Percentiles rank a stretch among this genome's conserved stretches.
phyloP scores from a whole-genome alignment of 1,140 invertebrate species.

The Drosophila carrolli region DNA sequence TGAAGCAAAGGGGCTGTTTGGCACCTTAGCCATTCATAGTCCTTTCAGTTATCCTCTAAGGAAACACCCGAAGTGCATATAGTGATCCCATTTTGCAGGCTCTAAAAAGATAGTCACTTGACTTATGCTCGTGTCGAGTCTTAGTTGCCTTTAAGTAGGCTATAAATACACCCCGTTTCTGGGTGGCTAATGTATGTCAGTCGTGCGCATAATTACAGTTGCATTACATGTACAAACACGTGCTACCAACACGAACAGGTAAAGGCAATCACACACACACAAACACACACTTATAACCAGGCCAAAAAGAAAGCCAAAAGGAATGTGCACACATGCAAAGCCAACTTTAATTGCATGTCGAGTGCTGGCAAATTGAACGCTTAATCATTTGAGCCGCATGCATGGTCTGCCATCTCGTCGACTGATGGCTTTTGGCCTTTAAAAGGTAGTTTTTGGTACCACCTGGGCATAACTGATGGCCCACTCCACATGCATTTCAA shows the following conservation, averaged over 20 bases:
- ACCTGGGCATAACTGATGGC: slow-evolving; percentile 12
- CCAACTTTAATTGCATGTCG: slow-evolving; percentile 60
- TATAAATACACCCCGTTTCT: slow-evolving; percentile 56
- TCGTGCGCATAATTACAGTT: slow-evolving; percentile 76
- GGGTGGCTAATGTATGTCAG: slow-evolving; percentile 64
- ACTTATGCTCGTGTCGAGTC: slow-evolving; percentile 21
- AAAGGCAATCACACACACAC: slow-evolving; percentile 29
- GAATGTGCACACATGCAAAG: slow-evolving; percentile 4
- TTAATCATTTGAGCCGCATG: slow-evolving; percentile 60
- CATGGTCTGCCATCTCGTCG: slow-evolving; percentile 45
- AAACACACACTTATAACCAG: slow-evolving; percentile 8
- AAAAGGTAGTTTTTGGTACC: neutral
- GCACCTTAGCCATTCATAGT: neutral
- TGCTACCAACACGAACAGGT: slow-evolving; percentile 11
- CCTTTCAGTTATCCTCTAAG: neutral
- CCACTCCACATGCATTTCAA: slow-evolving; percentile 28
- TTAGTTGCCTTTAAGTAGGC: slow-evolving; percentile 62
- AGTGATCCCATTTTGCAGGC: slow-evolving; percentile 6
- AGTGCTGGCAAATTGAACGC: slow-evolving; percentile 53
- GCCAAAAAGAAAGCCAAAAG: slow-evolving; percentile 15
- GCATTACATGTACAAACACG: slow-evolving; percentile 69
- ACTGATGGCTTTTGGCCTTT: slow-evolving; percentile 19
- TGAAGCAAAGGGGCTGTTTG: neutral
- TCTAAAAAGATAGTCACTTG: slow-evolving; percentile 24
- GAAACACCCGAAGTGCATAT: slow-evolving; percentile 5